Conservation (phyloP, 2,113 vertebrate species). For the Geococcyx californianus region DNA sequence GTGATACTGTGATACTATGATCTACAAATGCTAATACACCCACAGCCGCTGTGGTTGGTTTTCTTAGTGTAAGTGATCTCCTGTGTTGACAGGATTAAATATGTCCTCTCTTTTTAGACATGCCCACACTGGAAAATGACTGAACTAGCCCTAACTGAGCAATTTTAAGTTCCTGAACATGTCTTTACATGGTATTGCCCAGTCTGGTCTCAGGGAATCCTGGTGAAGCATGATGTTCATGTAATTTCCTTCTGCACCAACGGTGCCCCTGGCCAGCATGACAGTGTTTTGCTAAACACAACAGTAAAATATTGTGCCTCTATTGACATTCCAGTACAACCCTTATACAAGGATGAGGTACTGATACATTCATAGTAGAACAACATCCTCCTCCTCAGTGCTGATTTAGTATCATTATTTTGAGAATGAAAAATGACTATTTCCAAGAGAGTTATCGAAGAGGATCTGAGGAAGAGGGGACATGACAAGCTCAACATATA, state of each 20-base stretch:
- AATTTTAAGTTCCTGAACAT: background rate
- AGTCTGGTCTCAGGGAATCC: background rate
- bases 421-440: background rate
- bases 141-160: background rate
- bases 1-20: no score
- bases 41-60: background rate
- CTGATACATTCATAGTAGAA: background rate
- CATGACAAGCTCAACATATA: background rate
- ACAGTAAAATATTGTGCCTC: background rate
- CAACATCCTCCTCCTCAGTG: background rate
- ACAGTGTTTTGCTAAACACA: background rate
- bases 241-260: background rate
- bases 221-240: fast-evolving
- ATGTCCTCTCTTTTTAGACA: fast-evolving
- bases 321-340: background rate
- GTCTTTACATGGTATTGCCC: background rate
- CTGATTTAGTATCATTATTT: background rate
- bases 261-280: background rate
- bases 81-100: background rate
- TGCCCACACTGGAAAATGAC: background rate
- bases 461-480: background rate
- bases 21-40: background rate
- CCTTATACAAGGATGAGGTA: background rate
- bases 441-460: background rate
- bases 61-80: background rate